Evolutionary conservation across 2,113 vertebrate genomes (phyloP).

Genomic region (Pelobates fuscus): DNA sequence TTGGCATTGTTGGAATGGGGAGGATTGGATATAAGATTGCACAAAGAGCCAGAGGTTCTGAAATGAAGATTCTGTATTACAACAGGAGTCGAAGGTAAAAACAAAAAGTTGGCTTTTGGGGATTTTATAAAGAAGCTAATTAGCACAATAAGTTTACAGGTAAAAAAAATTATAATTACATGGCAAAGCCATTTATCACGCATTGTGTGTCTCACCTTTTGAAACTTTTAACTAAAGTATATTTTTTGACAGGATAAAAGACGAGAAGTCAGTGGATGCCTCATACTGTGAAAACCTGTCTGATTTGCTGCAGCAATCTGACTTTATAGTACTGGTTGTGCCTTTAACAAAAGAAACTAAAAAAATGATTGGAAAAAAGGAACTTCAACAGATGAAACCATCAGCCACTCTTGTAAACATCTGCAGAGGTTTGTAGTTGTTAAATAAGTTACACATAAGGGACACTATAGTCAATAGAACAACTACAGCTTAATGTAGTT

Average conservation of each 20-base stretch:
- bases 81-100: constrained; percentile 67
- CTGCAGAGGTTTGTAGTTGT: constrained; percentile 68
- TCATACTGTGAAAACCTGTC: constrained; percentile 69
- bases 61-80: constrained; percentile 72
- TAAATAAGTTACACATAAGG: too few relatives aligned
- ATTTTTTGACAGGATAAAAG: constrained; percentile 61
- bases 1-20: constrained; percentile 73
- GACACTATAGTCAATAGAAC: too few relatives aligned
- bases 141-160: background rate
- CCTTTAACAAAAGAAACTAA: constrained; percentile 66
- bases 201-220: too few relatives aligned
- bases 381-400: constrained; percentile 74
- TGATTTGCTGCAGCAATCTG: constrained; percentile 71
- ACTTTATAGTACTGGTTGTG: constrained; percentile 74
- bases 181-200: too few relatives aligned
- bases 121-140: too few relatives aligned
- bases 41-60: constrained; percentile 66
- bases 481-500: too few relatives aligned
- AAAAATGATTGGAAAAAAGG: constrained; percentile 68
- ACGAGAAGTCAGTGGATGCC: constrained; percentile 71
- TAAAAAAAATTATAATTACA: too few relatives aligned
- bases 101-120: background rate
- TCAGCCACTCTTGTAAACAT: constrained; percentile 74
- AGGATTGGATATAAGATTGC: constrained; percentile 68
- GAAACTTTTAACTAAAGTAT: too few relatives aligned